A percentile compares a stretch with the other conserved stretches of the same genome.
Evolutionary conservation across 2,113 vertebrate genomes (phyloP).

Genomic region (Poicephalus gulielmi): DNA sequence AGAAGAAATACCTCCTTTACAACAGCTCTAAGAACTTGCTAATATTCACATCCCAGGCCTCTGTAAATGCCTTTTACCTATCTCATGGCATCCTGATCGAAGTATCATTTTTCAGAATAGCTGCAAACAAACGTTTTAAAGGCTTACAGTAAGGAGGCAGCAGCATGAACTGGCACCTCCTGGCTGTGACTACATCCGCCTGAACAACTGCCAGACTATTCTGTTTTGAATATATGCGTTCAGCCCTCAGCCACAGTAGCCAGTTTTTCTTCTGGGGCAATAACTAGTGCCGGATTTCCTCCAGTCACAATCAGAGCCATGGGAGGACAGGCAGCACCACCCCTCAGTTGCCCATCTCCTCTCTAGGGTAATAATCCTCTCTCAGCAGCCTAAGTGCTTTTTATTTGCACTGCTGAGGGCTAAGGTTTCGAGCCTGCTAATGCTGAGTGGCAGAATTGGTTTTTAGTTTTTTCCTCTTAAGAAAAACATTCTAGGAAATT

Average conservation of each 20-base stretch:
- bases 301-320: neutral
- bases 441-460: slow-evolving; percentile 42
- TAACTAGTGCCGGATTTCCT: neutral
- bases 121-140: neutral
- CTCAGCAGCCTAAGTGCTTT: neutral
- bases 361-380: neutral
- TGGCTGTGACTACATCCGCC: neutral
- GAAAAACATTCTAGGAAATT: slow-evolving; percentile 46
- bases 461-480: slow-evolving; percentile 31
- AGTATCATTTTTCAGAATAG: neutral
- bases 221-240: neutral
- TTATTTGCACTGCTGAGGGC: slow-evolving; percentile 24
- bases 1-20: neutral
- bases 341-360: neutral
- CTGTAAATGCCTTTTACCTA: neutral
- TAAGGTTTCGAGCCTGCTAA: neutral
- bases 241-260: neutral
- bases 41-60: neutral
- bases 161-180: neutral
- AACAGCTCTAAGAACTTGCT: neutral
- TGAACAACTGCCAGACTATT: neutral
- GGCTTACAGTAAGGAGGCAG: neutral
- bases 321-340: neutral
- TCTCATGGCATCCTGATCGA: neutral
- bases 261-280: neutral